These are phyloP conservation scores for Pogonus chalceus DNA, from an alignment of 1,140 invertebrate species.

Conservation along the genomic window DNA sequence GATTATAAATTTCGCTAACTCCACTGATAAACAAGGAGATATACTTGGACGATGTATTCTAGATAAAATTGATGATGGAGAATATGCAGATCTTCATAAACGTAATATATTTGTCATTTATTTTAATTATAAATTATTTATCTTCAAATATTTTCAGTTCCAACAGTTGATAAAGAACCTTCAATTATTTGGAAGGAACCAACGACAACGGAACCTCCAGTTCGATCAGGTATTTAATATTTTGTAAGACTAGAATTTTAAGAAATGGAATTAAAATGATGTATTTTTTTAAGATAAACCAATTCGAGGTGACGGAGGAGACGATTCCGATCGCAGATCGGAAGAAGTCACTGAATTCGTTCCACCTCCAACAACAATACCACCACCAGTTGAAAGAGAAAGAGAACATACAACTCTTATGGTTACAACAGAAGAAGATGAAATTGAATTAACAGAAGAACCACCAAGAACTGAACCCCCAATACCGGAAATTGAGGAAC, in stretches of 20 bases:
- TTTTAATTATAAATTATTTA: too few species aligned
- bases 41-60: constrained; percentile 52
- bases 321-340: constrained; percentile 16
- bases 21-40: constrained; percentile 50
- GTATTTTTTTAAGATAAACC: constrained; percentile 8
- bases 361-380: constrained; percentile 1
- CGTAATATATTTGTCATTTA: too few species aligned
- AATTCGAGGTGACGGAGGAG: constrained; percentile 25
- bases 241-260: too few species aligned
- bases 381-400: constrained; percentile 6
- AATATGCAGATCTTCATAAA: neutral
- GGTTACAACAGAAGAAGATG: neutral
- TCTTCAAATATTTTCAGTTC: too few species aligned
- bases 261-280: too few species aligned
- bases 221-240: too few species aligned
- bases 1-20: constrained; percentile 71
- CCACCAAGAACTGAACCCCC: neutral
- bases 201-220: neutral
- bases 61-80: constrained; percentile 20
- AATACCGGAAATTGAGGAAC: neutral
- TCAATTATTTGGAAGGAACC: neutral
- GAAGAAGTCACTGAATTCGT: constrained; percentile 9
- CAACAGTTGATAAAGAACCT: neutral
- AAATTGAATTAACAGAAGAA: neutral
- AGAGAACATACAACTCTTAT: neutral